Evolutionary conservation across 2,113 vertebrate genomes (phyloP).

Genomic region (Henicopernis longicauda): DNA sequence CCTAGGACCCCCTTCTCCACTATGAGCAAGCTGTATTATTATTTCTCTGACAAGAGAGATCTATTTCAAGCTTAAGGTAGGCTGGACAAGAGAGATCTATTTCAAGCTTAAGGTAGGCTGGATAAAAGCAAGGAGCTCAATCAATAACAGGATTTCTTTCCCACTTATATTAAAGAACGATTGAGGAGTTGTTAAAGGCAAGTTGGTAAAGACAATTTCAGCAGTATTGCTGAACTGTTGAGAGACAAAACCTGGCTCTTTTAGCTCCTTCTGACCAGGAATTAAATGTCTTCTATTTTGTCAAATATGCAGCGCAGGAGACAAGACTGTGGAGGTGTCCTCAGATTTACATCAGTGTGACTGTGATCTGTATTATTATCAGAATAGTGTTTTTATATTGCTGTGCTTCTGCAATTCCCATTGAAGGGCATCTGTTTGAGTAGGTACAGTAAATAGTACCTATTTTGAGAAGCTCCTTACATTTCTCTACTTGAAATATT

Average conservation of each 20-base stretch:
- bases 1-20: background rate
- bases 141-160: background rate
- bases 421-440: background rate
- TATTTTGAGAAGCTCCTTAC: constrained; percentile 5
- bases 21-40: background rate
- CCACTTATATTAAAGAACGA: background rate
- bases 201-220: background rate
- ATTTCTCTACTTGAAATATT: constrained; percentile 18
- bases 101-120: background rate
- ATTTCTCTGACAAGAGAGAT: constrained; percentile 25
- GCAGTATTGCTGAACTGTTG: background rate
- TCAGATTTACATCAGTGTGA: background rate
- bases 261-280: background rate
- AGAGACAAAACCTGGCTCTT: background rate
- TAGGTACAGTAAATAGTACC: background rate
- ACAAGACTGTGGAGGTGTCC: background rate
- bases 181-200: background rate
- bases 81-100: background rate
- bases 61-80: constrained; percentile 3
- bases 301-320: background rate
- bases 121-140: constrained; percentile 3
- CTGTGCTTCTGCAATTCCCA: background rate
- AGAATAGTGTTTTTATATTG: background rate
- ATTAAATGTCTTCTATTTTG: background rate
- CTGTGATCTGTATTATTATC: background rate